Percentiles rank a stretch among this genome's conserved stretches.
These are phyloP conservation scores for Diachrysia chrysitis DNA, from an alignment of 2,888 invertebrate species.

Conservation along the genomic window DNA sequence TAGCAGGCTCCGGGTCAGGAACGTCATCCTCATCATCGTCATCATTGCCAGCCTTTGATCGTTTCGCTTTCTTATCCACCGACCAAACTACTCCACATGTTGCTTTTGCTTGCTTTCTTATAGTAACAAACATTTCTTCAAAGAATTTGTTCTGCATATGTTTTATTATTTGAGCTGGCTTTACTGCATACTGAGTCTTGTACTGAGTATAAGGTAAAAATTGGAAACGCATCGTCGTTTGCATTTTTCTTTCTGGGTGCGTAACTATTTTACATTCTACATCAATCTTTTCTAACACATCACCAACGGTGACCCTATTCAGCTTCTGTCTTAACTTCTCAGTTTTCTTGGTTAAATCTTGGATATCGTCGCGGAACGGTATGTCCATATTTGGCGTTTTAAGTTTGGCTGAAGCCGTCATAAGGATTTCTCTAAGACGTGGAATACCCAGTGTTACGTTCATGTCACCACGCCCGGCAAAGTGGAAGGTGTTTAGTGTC, in stretches of 20 bases:
- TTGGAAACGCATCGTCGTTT: conserved; percentile 91
- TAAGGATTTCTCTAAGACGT: conserved; percentile 97
- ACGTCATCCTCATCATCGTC: conserved; percentile 79
- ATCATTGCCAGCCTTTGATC: conserved; percentile 69
- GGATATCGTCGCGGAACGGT: conserved; percentile 91
- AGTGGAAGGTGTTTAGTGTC: conserved; percentile 99
- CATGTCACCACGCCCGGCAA: conserved; percentile 99
- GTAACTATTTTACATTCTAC: conserved; percentile 90
- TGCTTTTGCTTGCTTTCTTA: conserved; percentile 89
- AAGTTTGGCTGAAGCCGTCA: conserved; percentile 97
- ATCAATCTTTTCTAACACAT: conserved; percentile 93
- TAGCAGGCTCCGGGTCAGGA: conserved; percentile 63
- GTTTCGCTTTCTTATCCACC: conserved; percentile 81
- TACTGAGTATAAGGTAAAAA: conserved; percentile 94
- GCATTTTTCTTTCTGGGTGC: conserved; percentile 87
- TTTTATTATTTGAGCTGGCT: conserved; percentile 91
- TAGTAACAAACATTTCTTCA: conserved; percentile 90
- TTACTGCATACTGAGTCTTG: conserved; percentile 92
- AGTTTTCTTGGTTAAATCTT: conserved; percentile 88
- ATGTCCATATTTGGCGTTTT: conserved; percentile 99
- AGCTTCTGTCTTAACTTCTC: conserved; percentile 92
- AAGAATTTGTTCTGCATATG: conserved; percentile 94
- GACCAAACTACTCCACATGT: conserved; percentile 87
- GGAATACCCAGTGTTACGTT: conserved; percentile 99
- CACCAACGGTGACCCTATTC: conserved; percentile 93